Evolutionary conservation across 1,140 invertebrate genomes (phyloP).

Genomic region (Maconellicoccus hirsutus): DNA sequence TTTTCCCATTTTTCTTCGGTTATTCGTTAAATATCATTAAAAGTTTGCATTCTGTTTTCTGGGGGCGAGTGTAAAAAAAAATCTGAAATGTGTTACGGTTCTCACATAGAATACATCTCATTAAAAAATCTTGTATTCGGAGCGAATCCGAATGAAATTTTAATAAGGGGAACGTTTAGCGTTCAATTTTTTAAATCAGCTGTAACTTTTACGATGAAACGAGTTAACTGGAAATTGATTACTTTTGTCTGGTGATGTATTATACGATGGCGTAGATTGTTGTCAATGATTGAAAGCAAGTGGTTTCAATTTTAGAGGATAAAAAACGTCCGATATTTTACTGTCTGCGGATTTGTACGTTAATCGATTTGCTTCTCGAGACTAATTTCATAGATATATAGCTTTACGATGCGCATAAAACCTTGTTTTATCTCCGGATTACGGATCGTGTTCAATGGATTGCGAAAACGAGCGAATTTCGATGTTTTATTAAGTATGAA

Average conservation of each 20-base stretch:
- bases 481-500: no score
- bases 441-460: no score
- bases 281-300: background rate
- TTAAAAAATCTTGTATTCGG: background rate
- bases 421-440: no score
- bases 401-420: no score
- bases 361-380: background rate
- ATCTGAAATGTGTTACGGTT: background rate
- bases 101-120: background rate
- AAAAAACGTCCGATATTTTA: background rate
- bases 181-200: background rate
- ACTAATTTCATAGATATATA: background rate
- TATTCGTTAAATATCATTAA: constrained; percentile 1
- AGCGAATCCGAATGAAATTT: background rate
- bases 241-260: background rate
- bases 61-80: background rate
- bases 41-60: background rate
- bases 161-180: background rate
- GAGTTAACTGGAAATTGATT: background rate
- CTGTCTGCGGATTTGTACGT: background rate
- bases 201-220: background rate
- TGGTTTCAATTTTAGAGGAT: background rate
- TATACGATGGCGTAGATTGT: background rate
- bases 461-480: no score
- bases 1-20: background rate